These are phyloP conservation scores for Drosophila mulleri DNA, from an alignment of 2,888 invertebrate genomes.

Conservation along the genomic window DNA sequence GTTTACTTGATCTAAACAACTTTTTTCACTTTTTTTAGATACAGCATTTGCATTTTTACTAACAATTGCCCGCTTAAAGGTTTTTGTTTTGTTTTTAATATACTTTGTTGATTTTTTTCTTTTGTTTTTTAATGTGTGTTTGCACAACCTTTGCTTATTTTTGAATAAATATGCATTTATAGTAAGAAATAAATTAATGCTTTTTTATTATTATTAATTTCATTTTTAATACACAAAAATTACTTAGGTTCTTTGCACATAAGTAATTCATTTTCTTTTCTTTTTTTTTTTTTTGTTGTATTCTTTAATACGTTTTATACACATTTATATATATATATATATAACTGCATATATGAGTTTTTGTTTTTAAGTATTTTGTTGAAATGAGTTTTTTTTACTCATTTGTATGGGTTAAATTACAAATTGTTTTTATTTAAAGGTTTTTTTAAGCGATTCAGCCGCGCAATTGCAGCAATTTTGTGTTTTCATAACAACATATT, in stretches of 20 bases:
- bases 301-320: conserved; percentile 55
- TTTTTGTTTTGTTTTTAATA: conserved; percentile 62
- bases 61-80: conserved; percentile 65
- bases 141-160: conserved; percentile 81
- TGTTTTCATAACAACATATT: conserved; percentile 24
- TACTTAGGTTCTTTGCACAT: conserved; percentile 62
- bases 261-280: conserved; percentile 28
- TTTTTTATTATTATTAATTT: conserved; percentile 56
- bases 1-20: conserved; percentile 56
- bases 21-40: conserved; percentile 21
- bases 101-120: conserved; percentile 66
- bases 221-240: conserved; percentile 60
- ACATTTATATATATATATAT: conserved; percentile 61
- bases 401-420: conserved; percentile 51
- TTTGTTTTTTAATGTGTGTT: conserved; percentile 70
- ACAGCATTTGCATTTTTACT: conserved; percentile 51
- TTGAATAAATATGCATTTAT: conserved; percentile 80
- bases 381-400: conserved; percentile 45
- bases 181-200: conserved; percentile 81
- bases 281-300: conserved; percentile 33
- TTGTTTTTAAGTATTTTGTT: conserved; percentile 61
- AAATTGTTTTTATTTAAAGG: conserved; percentile 59
- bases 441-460: conserved; percentile 35
- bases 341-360: conserved; percentile 74
- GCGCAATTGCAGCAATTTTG: conserved; percentile 42